Evolutionary conservation across 2,113 vertebrate species (phyloP).

Genomic region (Tricholaema leucomelas): DNA sequence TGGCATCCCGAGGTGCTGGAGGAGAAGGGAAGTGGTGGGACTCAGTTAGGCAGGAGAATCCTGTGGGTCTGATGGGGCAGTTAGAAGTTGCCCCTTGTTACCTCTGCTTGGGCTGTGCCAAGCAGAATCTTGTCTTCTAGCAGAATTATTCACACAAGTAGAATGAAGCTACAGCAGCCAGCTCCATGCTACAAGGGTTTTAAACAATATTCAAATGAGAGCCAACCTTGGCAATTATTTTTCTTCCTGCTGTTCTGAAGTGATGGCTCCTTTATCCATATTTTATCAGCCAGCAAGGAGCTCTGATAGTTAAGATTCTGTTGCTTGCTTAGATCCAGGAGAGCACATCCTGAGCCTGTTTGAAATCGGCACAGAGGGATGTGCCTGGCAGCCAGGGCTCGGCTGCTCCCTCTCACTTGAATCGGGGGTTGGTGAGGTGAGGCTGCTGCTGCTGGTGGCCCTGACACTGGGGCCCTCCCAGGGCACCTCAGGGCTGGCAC

Average conservation of each 20-base stretch:
- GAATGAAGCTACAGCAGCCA: constrained; percentile 6
- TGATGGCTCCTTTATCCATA: constrained; percentile 70
- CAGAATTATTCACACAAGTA: neutral
- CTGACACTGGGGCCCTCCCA: accelerated
- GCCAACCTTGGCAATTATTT: constrained; percentile 70
- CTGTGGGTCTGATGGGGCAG: neutral
- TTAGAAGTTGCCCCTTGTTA: neutral
- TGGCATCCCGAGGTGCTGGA: accelerated
- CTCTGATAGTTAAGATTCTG: constrained; percentile 62
- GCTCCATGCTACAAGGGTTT: neutral
- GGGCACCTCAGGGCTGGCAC: neutral
- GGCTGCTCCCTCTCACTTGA: accelerated
- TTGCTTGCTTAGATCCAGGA: constrained; percentile 33
- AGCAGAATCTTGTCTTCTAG: neutral
- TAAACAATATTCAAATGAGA: constrained; percentile 64
- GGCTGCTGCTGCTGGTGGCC: neutral
- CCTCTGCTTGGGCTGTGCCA: neutral
- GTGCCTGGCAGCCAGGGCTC: neutral
- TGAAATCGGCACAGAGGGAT: constrained; percentile 4
- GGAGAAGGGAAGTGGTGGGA: neutral
- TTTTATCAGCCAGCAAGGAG: constrained; percentile 63
- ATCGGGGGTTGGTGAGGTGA: neutral
- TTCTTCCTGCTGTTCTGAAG: constrained; percentile 63
- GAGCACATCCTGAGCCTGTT: constrained; percentile 56
- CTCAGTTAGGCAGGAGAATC: neutral